Evolutionary conservation across 2,113 vertebrate genomes (phyloP).

Genomic region (Oophaga pumilio): DNA sequence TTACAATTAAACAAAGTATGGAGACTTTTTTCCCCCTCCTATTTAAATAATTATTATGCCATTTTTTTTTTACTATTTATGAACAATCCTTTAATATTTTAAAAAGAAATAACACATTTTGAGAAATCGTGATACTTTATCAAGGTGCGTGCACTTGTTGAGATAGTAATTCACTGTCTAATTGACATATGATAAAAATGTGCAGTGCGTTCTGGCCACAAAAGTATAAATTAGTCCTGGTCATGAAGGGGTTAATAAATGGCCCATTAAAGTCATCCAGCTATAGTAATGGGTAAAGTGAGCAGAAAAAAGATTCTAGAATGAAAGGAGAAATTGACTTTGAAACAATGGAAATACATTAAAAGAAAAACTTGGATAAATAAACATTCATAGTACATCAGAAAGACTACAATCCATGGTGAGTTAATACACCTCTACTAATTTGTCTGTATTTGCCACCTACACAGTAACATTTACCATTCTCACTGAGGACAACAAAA

Average conservation of each 20-base stretch:
- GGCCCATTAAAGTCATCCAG: neutral
- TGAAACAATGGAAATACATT: neutral
- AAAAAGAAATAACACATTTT: no score
- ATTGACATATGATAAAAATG: neutral
- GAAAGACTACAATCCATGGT: slow-evolving; percentile 3
- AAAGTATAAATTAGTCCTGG: slow-evolving; percentile 4
- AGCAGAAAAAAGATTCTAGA: neutral
- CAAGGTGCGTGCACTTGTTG: neutral
- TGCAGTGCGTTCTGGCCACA: neutral
- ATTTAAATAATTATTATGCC: no score
- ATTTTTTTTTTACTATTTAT: neutral
- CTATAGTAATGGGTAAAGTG: neutral
- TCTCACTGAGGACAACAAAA: slow-evolving; percentile 53
- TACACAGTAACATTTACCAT: slow-evolving; percentile 56
- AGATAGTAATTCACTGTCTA: neutral
- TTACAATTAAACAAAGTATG: no score
- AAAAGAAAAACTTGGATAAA: neutral
- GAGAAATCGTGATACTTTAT: neutral
- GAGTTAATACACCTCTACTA: slow-evolving; percentile 48
- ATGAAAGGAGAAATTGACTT: neutral
- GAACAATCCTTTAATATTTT: neutral
- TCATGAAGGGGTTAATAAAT: neutral
- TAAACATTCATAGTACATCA: neutral
- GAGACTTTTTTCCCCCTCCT: no score
- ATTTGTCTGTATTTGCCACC: slow-evolving; percentile 54